Evolutionary conservation across 2,797 vertebrate genomes (phyloP), one percentile per base, ranked within the genome.

Genomic region (Carcharodon carcharias): DNA sequence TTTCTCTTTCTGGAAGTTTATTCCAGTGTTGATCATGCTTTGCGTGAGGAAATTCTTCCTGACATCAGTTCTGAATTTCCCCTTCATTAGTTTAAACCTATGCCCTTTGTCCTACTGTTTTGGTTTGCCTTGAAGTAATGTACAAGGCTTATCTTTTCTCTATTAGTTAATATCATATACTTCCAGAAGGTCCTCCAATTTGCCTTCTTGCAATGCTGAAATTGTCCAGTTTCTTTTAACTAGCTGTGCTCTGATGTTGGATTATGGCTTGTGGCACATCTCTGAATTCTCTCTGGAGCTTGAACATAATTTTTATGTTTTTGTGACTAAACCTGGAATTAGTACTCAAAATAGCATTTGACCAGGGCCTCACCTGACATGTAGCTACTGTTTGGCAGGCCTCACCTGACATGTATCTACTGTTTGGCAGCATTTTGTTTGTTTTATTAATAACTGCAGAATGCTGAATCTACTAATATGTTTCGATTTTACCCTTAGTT

Each of bases 61-160:
- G 82, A 85, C 82, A 85, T 85, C 21, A 45, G 45, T 85, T 85
- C 82, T 50, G 82, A 50, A 85, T 50, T 85, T 85, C 45, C 21
- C 82, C 82, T 85, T 85, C 82, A 85, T 50, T 45, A 26, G 45
- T 50, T 50, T 85, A 45, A 85, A 50, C 82, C 45, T 85, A 85
- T 50, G 82, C 82, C 82, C 82, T 85, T 85, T 50, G 82, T 85
- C 82, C 82, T 85, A 85, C 40, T 85, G 82, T 85, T 50, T 85
- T 85, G 82, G 40, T 85, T 85, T 85, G 45, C 21, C 82, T 50
- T 85, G 82, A 85, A 85, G 82, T 85, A 50, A 85, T 85, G 45
- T 85, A 85, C 4, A 23, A 85, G 40, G 21, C 45, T 50, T 21
- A 85, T 85, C 82, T 26, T 85, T 85, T 85, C 82, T 85, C 6